Evolutionary conservation across 2,113 vertebrate genomes (phyloP), one percentile per base, ranked within the genome.

Genomic region (Coracopsis vasa): DNA sequence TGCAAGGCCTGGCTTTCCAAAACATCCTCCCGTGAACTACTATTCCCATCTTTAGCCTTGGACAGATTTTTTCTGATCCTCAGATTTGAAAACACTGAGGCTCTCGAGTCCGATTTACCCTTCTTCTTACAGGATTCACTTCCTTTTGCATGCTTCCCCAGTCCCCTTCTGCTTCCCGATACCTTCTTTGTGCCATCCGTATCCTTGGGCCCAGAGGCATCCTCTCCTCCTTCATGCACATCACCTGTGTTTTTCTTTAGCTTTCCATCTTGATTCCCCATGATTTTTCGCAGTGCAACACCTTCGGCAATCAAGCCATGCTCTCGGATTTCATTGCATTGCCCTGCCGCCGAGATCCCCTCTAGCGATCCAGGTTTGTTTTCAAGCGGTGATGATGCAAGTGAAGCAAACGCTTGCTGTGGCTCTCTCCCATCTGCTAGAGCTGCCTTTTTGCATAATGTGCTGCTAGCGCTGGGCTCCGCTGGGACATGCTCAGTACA

Each of bases 191-290:
- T 97, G 97, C 95, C 71, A 2, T 99, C 99, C 67, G 96, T 96
- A 95, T 99, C 98, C 94, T 97, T 98, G 86, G 98, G 98, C 98
- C 98, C 98, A 90, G 93, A 97, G 25, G 95, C 98, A 92, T 99
- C 98, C 65, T 99, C 98, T n/a, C 94, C 95, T 97, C 97, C 97
- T 98, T 97, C 98, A 77, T 96, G 98, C 50, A 96, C 97, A 95
- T 98, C 98, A 97, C 98, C 96, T 93, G 98, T 77, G 67, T 98
- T 98, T 96, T 97, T 98, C 98, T 97, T 99, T 23, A 98, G 98
- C 97, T 99, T 99, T 27, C 98, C 99, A 91, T 99, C 99, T 96
- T 99, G 99, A 96, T 99, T 99, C 69, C 99, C 99, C 99, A 99
- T 99, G 97, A 96, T 97, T 94, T 94, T 94, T 64, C 77, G 95